Percentiles rank a stretch among this genome's conserved stretches.
Conservation (phyloP, 2,888 invertebrate genomes). For the Mantis religiosa region DNA sequence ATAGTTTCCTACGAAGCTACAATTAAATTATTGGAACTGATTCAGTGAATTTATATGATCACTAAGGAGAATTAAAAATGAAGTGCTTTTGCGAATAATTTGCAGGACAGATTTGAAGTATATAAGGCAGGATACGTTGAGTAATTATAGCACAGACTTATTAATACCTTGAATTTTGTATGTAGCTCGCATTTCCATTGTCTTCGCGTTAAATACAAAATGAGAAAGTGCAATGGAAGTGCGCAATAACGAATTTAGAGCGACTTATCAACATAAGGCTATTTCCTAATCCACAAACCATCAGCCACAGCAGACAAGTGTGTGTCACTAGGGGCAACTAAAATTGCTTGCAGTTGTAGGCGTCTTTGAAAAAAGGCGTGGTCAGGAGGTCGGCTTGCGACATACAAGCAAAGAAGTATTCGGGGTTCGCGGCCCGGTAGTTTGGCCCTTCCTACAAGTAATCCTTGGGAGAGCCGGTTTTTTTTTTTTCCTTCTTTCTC, state of each 20-base stretch:
- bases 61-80: no score
- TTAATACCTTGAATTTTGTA: no score
- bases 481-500: not conserved
- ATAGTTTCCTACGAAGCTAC: no score
- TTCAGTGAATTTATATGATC: no score
- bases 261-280: not conserved
- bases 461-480: not conserved
- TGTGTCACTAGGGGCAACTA: not conserved
- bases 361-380: conserved; percentile 1
- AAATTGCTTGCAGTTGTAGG: not conserved
- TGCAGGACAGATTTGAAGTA: no score
- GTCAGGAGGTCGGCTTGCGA: not conserved
- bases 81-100: no score
- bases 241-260: not conserved
- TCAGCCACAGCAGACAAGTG: not conserved
- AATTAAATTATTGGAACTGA: no score
- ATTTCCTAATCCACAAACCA: not conserved
- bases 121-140: no score
- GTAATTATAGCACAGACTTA: no score
- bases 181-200: no score
- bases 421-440: not conserved
- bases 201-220: not conserved
- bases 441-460: not conserved
- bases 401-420: not conserved
- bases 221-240: not conserved